Evolutionary conservation across 2,113 vertebrate species (phyloP).

Genomic region (Pelecanus crispus): DNA sequence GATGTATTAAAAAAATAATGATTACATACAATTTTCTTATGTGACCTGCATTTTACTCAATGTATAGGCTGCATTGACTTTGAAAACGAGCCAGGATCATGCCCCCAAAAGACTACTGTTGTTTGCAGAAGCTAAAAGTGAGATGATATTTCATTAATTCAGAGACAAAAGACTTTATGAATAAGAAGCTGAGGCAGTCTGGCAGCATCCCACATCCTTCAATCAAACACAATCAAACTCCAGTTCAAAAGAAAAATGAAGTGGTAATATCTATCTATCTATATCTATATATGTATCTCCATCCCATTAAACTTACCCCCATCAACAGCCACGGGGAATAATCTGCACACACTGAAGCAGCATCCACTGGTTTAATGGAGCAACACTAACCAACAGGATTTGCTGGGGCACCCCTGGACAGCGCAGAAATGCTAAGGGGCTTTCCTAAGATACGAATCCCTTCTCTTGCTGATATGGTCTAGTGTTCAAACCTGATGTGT

Average conservation of each 20-base stretch:
- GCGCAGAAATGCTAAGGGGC: not conserved
- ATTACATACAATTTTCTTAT: not conserved
- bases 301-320: not conserved
- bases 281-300: not conserved
- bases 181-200: not conserved
- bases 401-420: not conserved
- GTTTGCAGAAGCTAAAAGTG: not conserved
- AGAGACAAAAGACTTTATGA: not conserved
- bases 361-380: not conserved
- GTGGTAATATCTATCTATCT: not conserved
- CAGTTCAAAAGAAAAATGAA: not conserved
- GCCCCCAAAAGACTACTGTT: not conserved
- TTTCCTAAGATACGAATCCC: not conserved
- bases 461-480: fast-evolving
- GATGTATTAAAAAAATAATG: not conserved
- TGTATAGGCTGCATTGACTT: not conserved
- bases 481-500: not conserved
- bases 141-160: not conserved
- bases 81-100: not conserved
- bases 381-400: not conserved
- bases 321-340: not conserved
- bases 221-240: not conserved
- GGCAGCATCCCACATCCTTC: not conserved
- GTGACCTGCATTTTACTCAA: not conserved
- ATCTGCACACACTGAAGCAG: not conserved